Conservation (phyloP, 2,113 vertebrate species). For the Rousettus leschenaultii region DNA sequence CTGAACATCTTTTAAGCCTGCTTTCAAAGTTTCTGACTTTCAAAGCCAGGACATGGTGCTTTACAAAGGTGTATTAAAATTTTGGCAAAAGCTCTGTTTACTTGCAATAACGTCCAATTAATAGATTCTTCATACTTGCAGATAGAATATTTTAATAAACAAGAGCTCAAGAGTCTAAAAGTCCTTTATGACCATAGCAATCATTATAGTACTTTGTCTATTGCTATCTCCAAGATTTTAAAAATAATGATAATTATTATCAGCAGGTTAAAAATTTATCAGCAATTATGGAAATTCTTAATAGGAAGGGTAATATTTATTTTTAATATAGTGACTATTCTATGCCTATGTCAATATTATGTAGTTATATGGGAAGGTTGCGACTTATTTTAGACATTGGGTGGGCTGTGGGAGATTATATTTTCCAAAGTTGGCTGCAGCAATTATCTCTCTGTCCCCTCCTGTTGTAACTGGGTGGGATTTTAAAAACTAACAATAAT, state of each 20-base stretch:
- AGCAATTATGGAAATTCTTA: neutral
- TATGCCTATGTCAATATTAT: neutral
- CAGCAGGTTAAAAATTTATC: neutral
- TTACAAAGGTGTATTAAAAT: neutral
- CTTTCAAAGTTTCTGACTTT: neutral
- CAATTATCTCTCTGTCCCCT: neutral
- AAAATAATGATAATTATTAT: neutral
- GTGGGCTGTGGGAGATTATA: neutral
- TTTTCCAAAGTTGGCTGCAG: neutral
- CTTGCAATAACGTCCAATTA: neutral
- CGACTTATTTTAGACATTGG: neutral
- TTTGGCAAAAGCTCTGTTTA: neutral
- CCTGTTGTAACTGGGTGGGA: neutral
- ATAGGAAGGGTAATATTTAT: neutral
- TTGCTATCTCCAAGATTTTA: neutral
- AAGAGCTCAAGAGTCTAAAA: neutral
- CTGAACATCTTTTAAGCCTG: neutral
- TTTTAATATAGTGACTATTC: neutral
- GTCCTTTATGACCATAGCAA: neutral
- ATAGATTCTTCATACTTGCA: neutral
- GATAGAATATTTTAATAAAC: neutral
- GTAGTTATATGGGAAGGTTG: neutral
- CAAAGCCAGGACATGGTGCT: neutral
- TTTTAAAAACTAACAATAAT: neutral
- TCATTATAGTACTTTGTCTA: neutral